Conservation (phyloP, 2,113 vertebrate genomes). For the Illadopsis cleaveri region DNA sequence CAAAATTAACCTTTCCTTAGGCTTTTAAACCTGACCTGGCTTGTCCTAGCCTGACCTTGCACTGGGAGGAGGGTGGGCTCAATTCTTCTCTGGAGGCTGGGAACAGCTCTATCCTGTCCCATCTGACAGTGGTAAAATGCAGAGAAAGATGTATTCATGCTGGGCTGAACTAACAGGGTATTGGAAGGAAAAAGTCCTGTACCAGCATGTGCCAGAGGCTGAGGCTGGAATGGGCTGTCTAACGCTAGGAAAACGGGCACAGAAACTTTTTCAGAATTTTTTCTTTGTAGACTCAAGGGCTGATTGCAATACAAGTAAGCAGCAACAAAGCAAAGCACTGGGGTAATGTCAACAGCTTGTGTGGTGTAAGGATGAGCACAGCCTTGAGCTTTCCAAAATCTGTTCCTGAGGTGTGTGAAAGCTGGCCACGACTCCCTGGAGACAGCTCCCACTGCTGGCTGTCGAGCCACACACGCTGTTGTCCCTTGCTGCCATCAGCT, state of each 20-base stretch:
- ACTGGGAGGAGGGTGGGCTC: background rate
- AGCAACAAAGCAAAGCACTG: background rate
- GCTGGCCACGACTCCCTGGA: background rate
- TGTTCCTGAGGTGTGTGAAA: background rate
- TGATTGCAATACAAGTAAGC: background rate
- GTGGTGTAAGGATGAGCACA: background rate
- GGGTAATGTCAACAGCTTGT: background rate
- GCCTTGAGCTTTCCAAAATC: background rate
- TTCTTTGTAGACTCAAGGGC: background rate
- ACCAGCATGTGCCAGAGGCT: rapidly evolving
- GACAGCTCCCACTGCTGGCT: background rate
- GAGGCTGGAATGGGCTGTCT: background rate
- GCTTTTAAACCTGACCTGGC: background rate
- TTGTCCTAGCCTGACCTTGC: constrained; percentile 10
- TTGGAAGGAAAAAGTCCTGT: background rate
- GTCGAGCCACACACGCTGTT: rapidly evolving
- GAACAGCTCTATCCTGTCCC: background rate
- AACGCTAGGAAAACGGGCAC: rapidly evolving
- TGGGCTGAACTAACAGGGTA: background rate
- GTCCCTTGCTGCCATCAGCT: background rate
- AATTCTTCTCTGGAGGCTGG: background rate
- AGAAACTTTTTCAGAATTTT: background rate
- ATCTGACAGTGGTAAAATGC: rapidly evolving
- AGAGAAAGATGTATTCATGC: background rate
- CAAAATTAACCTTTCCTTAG: background rate